Percentiles rank a stretch among this genome's conserved stretches.
Conservation (phyloP, 2,888 invertebrate genomes). For the Byasa hedistus region DNA sequence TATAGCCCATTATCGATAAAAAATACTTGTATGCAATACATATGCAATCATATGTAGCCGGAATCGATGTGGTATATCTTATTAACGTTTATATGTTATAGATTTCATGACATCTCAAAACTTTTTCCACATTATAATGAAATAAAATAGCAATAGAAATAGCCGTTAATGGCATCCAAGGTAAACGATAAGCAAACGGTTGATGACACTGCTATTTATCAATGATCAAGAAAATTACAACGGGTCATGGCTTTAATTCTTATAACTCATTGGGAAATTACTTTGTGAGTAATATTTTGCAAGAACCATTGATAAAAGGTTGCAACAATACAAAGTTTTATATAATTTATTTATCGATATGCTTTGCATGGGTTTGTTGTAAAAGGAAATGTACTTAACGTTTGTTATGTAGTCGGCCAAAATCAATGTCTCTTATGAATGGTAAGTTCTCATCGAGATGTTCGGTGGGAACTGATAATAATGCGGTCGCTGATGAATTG, state of each 20-base stretch:
- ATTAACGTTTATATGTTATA: too few relatives aligned
- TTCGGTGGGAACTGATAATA: constrained; percentile 28
- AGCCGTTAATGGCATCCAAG: constrained; percentile 6
- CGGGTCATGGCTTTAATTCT: constrained; percentile 4
- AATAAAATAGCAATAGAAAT: not conserved
- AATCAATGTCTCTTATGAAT: constrained; percentile 14
- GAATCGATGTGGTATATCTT: too few relatives aligned
- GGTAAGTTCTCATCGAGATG: constrained; percentile 9
- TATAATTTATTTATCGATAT: not conserved
- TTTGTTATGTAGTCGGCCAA: not conserved
- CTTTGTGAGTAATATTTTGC: not conserved
- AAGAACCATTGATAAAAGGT: too few relatives aligned
- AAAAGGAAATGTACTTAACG: not conserved
- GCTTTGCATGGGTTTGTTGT: not conserved
- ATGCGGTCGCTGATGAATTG: constrained; percentile 25
- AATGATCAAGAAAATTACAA: constrained; percentile 14
- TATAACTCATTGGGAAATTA: not conserved
- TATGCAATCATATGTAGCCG: too few relatives aligned
- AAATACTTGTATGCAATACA: too few relatives aligned
- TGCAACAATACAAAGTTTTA: too few relatives aligned
- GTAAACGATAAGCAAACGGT: not conserved
- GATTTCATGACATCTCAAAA: too few relatives aligned
- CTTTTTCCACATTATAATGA: not conserved
- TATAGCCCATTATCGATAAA: too few relatives aligned
- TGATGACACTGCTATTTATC: constrained; percentile 13